phyloP scores from a whole-genome alignment of 1,140 invertebrate genomes.

The Lepidotrigona ventralis region DNA sequence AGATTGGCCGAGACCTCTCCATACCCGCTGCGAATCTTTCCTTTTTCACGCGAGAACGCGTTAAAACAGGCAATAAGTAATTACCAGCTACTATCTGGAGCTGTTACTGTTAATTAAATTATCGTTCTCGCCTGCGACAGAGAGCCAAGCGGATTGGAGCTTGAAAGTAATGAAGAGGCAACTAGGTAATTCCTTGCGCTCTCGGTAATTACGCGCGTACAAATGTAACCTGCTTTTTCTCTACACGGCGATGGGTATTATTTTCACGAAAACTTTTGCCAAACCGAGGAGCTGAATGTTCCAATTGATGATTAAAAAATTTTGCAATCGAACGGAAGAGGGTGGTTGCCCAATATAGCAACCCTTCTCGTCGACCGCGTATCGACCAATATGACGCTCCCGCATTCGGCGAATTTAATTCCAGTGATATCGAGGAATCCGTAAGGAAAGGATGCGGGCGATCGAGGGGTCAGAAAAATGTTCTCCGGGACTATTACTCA shows the following conservation, averaged over 20 bases:
- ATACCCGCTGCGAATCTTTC: not conserved
- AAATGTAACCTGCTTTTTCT: not conserved
- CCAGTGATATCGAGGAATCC: constrained; percentile 5
- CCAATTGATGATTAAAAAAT: not conserved
- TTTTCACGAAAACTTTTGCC: not conserved
- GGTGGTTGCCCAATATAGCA: not conserved
- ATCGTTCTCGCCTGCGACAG: not conserved
- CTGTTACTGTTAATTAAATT: constrained; percentile 15
- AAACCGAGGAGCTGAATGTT: no score
- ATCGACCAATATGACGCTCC: constrained; percentile 13
- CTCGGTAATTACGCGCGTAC: not conserved
- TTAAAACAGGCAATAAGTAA: constrained; percentile 12
- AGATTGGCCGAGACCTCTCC: no score
- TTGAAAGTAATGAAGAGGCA: not conserved
- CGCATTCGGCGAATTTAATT: constrained; percentile 20
- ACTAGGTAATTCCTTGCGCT: not conserved
- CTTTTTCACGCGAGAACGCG: not conserved
- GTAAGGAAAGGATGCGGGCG: constrained; percentile 10
- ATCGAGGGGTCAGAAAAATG: not conserved
- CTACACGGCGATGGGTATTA: not conserved
- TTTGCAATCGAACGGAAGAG: not conserved
- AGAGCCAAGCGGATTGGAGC: no score
- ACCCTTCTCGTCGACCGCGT: not conserved
- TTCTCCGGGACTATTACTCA: not conserved
- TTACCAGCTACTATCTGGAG: not conserved